Evolutionary conservation across 2,797 vertebrate species (phyloP).

Genomic region (Toxotes lorentzi): DNA sequence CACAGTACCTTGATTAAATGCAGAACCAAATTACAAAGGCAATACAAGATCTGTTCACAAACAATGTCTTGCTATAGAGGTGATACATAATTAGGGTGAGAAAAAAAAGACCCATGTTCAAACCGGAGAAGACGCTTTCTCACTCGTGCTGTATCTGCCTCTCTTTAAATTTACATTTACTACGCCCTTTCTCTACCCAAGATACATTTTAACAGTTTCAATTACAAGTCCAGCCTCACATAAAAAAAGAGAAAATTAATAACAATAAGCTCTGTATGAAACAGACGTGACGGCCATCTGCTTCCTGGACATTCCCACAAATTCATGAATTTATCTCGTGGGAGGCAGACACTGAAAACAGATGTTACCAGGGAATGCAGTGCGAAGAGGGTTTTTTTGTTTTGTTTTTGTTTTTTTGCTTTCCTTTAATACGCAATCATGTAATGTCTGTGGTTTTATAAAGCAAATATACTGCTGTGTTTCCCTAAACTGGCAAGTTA

Average conservation of each 20-base stretch:
- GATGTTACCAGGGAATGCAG: constrained; percentile 66
- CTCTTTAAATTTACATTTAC: neutral
- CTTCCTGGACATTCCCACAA: constrained; percentile 71
- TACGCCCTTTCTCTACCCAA: neutral
- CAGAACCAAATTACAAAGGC: neutral
- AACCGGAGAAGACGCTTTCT: neutral
- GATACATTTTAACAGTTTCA: neutral
- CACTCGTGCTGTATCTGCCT: neutral
- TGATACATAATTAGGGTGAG: neutral
- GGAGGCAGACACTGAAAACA: constrained; percentile 70
- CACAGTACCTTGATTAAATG: constrained; percentile 4
- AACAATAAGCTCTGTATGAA: constrained; percentile 23
- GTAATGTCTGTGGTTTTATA: neutral
- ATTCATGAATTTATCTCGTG: constrained; percentile 74
- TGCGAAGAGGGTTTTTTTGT: neutral
- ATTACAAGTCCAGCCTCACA: neutral
- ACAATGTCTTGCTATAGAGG: neutral
- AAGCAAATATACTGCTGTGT: neutral
- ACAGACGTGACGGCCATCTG: constrained; percentile 66
- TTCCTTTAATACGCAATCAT: constrained; percentile 12
- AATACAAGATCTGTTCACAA: neutral
- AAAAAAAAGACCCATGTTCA: neutral
- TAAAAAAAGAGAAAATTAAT: neutral
- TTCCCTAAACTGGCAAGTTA: neutral
- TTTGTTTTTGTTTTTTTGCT: neutral